Conservation (phyloP, 92 coral and sea anemone species). For the Zoanthus sociatus region DNA sequence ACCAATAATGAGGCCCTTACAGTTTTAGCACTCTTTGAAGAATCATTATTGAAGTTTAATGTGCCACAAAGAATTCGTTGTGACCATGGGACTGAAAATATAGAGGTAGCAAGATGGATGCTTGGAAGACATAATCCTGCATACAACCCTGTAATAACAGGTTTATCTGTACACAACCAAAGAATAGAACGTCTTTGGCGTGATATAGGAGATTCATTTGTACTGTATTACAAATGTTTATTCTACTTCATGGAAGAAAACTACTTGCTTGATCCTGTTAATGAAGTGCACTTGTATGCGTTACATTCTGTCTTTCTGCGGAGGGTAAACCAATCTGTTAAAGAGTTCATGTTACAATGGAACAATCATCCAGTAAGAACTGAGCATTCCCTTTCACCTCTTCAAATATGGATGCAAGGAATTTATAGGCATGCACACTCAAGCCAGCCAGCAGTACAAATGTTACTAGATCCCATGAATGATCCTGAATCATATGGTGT, state of each 20-base stretch:
- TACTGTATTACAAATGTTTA: constrained; percentile 47
- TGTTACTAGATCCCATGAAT: constrained; percentile 54
- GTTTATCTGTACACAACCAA: constrained; percentile 69
- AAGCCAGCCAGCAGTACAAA: constrained; percentile 60
- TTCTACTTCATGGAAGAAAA: constrained; percentile 68
- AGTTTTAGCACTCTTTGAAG: constrained; percentile 5
- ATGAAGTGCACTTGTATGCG: constrained; percentile 73
- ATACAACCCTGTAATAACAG: constrained; percentile 27
- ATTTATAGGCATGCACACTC: constrained; percentile 53
- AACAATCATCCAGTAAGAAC: constrained; percentile 69
- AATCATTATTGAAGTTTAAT: neutral
- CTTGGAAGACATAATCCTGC: neutral
- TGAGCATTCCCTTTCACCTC: constrained; percentile 60
- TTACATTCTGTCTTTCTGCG: constrained; percentile 67
- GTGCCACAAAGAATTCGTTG: constrained; percentile 5
- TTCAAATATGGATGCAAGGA: constrained; percentile 69
- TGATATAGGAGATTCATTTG: constrained; percentile 59
- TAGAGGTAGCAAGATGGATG: constrained; percentile 32
- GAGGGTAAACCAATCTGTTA: constrained; percentile 55
- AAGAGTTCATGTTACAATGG: constrained; percentile 63
- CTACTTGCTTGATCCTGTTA: constrained; percentile 58
- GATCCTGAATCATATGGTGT: constrained; percentile 65
- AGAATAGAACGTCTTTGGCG: constrained; percentile 73
- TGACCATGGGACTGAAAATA: constrained; percentile 26
- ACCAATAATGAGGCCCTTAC: constrained; percentile 16